These are phyloP conservation scores for Gymnogyps californianus DNA, from an alignment of 2,113 vertebrate genomes.

Conservation along the genomic window DNA sequence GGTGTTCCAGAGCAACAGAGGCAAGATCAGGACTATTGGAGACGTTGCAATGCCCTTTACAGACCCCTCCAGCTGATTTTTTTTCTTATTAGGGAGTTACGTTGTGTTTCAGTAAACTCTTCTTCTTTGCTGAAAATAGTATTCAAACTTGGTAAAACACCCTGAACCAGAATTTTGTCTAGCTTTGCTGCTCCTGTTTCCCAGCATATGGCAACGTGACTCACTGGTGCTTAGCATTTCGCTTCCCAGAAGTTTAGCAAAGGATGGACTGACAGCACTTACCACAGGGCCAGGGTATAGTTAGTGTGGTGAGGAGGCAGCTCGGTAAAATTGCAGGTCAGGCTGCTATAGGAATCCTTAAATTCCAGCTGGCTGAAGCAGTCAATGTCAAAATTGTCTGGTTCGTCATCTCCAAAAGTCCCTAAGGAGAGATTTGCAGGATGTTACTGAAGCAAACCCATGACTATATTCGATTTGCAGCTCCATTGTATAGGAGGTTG, in stretches of 20 bases:
- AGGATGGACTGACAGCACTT: conserved; percentile 1
- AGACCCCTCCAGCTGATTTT: not conserved
- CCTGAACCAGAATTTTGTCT: not conserved
- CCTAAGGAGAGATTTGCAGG: conserved; percentile 34
- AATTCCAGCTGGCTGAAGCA: conserved; percentile 71
- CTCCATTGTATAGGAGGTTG: not conserved
- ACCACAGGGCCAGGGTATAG: conserved; percentile 65
- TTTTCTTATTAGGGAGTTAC: not conserved
- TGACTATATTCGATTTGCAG: not conserved
- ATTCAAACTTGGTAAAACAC: not conserved
- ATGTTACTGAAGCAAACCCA: not conserved
- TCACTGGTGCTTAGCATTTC: not conserved
- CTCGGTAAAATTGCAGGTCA: conserved; percentile 67
- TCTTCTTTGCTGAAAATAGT: not conserved
- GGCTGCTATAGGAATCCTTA: conserved; percentile 15
- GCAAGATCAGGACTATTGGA: not conserved
- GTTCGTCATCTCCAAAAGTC: conserved; percentile 64
- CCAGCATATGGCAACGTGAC: not conserved
- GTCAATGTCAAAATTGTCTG: conserved; percentile 60
- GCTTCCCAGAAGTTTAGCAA: not conserved
- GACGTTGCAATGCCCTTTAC: not conserved
- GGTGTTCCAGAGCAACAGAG: not conserved
- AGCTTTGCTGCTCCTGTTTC: not conserved
- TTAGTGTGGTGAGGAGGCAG: conserved; percentile 42
- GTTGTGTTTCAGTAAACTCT: not conserved